A percentile compares a stretch with the other conserved stretches of the same genome.
Evolutionary conservation across 2,797 vertebrate genomes (phyloP).

Genomic region (Gouania willdenowi): DNA sequence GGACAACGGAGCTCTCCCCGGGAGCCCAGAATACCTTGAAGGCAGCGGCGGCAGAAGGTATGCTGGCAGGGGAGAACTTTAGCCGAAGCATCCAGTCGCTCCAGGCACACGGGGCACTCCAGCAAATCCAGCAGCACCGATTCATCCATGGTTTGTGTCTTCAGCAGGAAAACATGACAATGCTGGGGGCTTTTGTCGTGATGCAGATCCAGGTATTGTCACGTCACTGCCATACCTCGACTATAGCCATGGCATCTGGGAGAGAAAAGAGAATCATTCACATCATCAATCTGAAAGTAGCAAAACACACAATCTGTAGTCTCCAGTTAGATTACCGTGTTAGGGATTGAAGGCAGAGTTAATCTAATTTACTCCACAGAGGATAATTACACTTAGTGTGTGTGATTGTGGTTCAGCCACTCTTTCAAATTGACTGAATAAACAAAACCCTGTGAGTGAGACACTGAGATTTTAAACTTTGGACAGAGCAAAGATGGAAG

Average conservation of each 20-base stretch:
- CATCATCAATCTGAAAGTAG: too few relatives aligned
- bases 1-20: slow-evolving; percentile 94
- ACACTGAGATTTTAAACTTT: slow-evolving; percentile 26
- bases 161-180: slow-evolving; percentile 56
- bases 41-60: slow-evolving; percentile 95
- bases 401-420: slow-evolving; percentile 2
- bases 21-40: slow-evolving; percentile 92
- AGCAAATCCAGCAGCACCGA: slow-evolving; percentile 94
- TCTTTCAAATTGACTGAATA: neutral
- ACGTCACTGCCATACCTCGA: slow-evolving; percentile 93
- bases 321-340: neutral
- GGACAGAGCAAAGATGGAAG: neutral
- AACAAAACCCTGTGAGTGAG: slow-evolving; percentile 5
- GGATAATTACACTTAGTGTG: slow-evolving; percentile 23
- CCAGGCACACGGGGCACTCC: slow-evolving; percentile 96
- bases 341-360: neutral
- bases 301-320: neutral
- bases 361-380: slow-evolving; percentile 24
- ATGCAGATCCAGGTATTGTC: slow-evolving; percentile 63
- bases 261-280: too few relatives aligned
- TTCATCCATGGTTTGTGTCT: slow-evolving; percentile 88
- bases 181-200: slow-evolving; percentile 39
- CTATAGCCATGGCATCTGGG: slow-evolving; percentile 63
- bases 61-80: slow-evolving; percentile 98
- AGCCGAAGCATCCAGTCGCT: slow-evolving; percentile 92